Conservation (phyloP, 1,140 invertebrate genomes). For the Monochamus saltuarius region DNA sequence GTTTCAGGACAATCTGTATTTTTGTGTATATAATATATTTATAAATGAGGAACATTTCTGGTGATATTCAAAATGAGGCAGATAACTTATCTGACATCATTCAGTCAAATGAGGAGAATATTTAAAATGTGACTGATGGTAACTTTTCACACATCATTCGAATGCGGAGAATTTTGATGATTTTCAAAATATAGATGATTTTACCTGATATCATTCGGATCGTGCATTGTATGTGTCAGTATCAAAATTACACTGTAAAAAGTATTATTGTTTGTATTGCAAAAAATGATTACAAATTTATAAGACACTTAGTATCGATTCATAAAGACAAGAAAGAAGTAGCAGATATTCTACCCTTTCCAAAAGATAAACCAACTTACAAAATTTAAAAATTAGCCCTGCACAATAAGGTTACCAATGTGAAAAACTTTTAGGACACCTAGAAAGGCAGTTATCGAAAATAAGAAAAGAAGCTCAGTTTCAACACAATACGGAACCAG, state of each 20-base stretch:
- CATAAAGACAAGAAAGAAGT: constrained; percentile 2
- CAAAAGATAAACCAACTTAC: neutral
- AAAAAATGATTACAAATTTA: neutral
- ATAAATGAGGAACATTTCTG: too few relatives aligned
- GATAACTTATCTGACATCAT: too few relatives aligned
- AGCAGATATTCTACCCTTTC: neutral
- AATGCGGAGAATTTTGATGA: too few relatives aligned
- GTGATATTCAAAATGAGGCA: too few relatives aligned
- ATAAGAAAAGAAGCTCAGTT: constrained; percentile 1
- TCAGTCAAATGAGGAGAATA: too few relatives aligned
- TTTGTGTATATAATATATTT: too few relatives aligned
- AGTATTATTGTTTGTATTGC: constrained; percentile 3
- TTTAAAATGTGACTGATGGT: too few relatives aligned
- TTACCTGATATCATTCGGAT: too few relatives aligned
- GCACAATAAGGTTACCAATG: neutral
- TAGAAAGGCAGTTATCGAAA: neutral
- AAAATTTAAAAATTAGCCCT: neutral
- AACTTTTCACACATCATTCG: too few relatives aligned
- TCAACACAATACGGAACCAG: constrained; percentile 1
- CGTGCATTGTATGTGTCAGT: too few relatives aligned
- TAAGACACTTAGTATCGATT: neutral
- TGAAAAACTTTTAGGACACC: neutral
- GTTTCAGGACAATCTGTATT: too few relatives aligned
- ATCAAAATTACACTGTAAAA: neutral
- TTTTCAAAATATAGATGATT: too few relatives aligned